Evolutionary conservation across 2,888 invertebrate species (phyloP), one percentile per base, ranked within the genome.

Genomic region (Campoplex nolae): DNA sequence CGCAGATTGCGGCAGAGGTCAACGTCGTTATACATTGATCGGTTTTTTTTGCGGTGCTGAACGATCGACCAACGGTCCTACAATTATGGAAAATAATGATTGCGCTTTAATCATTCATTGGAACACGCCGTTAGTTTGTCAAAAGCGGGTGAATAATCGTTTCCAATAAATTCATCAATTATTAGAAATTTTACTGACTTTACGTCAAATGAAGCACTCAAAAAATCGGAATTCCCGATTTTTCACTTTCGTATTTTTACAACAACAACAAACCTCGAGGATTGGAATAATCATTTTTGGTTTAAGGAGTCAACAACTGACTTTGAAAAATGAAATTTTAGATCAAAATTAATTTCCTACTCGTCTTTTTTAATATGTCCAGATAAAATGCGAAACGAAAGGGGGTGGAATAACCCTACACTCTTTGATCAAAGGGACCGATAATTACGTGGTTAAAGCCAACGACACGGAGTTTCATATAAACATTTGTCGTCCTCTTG

Each of bases 401-500:
- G 86, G 91, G 4, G 88, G 90, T 28, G 89, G 91, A 38, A 87
- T 92, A 8, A 89, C 90, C 80, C 89, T 93, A 77, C 85, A 85
- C 28, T 88, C 90, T 45, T 84, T 93, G 70, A 92, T 90, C 82
- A 88, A 86, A 54, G 86, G 87, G 35, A 85, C 73, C 8, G 77
- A 84, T 18, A 93, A 93, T 89, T 93, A 93, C 82, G 67, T 92
- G 1, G 89, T 91, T 9, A 91, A 90, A 85, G 83, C 82, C 28
- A 89, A 90, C 38, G 83, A 89, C 35, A 89, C 89, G 6, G 92
- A 93, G 58, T 93, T 91, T 88, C 89, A 92, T 35, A 93, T 94
- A 89, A 94, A 93, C 83, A 84, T 94, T 62, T 94, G 93, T 79
- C 90, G 90, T 71, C 90, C 93, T n/a, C 85, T 93, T 48, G 89